phyloP scores from a whole-genome alignment of 1,140 invertebrate species.

The Periplaneta americana region DNA sequence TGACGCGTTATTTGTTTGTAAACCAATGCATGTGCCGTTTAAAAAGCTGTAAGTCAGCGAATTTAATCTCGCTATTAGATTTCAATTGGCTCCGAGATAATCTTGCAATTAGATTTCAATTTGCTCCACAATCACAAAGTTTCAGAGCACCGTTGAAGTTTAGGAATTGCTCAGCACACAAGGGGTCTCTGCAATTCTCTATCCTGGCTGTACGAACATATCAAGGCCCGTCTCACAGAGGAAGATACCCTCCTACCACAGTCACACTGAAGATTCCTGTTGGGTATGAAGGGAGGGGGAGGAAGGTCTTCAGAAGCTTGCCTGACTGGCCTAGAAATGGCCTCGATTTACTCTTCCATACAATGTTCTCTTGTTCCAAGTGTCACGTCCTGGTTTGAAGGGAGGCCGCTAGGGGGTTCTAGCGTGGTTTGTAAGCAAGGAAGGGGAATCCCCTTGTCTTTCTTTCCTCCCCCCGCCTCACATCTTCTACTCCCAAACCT shows the following conservation, averaged over 20 bases:
- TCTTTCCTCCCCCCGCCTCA: not conserved
- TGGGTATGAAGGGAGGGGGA: not conserved
- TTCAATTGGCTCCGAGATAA: too few species aligned
- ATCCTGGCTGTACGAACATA: not conserved
- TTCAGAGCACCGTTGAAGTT: too few species aligned
- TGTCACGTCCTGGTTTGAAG: conserved; percentile 27
- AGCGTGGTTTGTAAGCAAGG: conserved; percentile 7
- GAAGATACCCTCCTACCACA: not conserved
- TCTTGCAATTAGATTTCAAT: too few species aligned
- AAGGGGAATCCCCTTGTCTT: not conserved
- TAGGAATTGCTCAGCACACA: too few species aligned
- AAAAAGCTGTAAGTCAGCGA: too few species aligned
- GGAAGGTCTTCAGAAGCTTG: conserved; percentile 4
- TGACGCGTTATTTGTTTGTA: too few species aligned
- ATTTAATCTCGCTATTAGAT: too few species aligned
- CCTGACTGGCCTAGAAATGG: conserved; percentile 26
- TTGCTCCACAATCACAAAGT: too few species aligned
- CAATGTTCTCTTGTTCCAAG: conserved; percentile 10
- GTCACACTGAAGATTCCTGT: too few species aligned
- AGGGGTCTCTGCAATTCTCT: too few species aligned
- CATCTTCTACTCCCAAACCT: not conserved
- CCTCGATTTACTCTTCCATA: conserved; percentile 21
- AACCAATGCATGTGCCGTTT: too few species aligned
- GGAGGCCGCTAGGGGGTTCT: conserved; percentile 16
- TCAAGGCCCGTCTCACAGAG: not conserved